Percentiles rank a stretch among this genome's conserved stretches.
These are phyloP conservation scores for Clamator glandarius DNA, from an alignment of 2,797 vertebrate genomes.

Conservation along the genomic window DNA sequence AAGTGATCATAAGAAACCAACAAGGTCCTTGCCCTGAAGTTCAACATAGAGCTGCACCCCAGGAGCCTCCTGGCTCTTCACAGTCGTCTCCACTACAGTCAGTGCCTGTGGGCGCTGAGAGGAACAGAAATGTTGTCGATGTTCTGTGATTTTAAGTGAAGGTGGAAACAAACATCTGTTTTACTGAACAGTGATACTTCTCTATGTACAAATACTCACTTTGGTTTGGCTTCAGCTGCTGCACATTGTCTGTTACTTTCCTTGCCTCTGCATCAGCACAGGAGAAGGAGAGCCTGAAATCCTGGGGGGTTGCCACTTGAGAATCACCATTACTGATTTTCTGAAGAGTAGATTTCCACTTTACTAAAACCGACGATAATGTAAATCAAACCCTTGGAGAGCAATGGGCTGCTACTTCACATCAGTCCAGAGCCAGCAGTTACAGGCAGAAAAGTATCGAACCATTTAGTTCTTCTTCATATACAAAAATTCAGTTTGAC, in stretches of 20 bases:
- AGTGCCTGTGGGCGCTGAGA: not conserved
- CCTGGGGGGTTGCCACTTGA: not conserved
- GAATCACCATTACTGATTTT: not conserved
- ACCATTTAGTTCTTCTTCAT: not conserved
- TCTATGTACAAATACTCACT: not conserved
- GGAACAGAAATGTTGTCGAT: not conserved
- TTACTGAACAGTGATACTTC: not conserved
- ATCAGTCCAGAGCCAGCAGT: not conserved
- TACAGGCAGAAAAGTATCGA: not conserved
- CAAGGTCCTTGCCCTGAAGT: rapidly evolving
- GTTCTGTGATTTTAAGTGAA: not conserved
- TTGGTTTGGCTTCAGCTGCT: not conserved
- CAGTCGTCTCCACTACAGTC: rapidly evolving
- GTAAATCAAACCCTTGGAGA: not conserved
- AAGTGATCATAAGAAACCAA: not conserved
- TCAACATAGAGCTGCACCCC: not conserved
- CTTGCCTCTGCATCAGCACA: not conserved
- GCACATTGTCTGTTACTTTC: not conserved
- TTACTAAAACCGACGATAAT: not conserved
- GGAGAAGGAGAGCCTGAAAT: not conserved
- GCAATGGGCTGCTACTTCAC: not conserved
- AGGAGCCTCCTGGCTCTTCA: not conserved
- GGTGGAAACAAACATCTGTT: not conserved
- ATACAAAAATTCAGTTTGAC: not conserved
- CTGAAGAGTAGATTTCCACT: not conserved